phyloP scores from a whole-genome alignment of 2,113 vertebrate species.

The Climacteris rufus region DNA sequence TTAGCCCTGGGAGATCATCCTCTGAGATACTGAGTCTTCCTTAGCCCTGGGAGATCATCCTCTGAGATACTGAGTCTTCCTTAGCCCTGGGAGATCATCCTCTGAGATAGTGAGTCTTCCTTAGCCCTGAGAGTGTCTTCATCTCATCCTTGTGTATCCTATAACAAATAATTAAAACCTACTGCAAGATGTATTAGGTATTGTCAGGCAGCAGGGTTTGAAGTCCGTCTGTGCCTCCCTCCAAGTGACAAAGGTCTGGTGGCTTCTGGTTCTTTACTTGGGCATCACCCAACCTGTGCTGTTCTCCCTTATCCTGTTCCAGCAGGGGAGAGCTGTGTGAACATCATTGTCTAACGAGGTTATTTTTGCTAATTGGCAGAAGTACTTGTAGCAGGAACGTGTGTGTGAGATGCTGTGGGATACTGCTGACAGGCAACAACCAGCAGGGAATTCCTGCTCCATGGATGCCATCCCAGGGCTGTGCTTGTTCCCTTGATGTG shows the following conservation, averaged over 20 bases:
- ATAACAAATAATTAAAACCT: background rate
- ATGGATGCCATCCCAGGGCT: background rate
- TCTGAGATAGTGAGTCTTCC: background rate
- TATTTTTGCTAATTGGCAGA: background rate
- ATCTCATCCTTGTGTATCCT: background rate
- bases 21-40: too few relatives aligned
- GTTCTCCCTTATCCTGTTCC: background rate
- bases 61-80: background rate
- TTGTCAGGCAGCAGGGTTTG: background rate
- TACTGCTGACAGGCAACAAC: background rate
- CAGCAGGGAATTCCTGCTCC: background rate
- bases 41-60: background rate
- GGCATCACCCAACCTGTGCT: background rate
- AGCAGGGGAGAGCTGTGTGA: background rate
- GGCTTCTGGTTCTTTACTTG: background rate
- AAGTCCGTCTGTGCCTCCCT: background rate
- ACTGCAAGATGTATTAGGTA: fast-evolving
- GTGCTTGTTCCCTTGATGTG: background rate
- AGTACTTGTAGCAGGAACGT: background rate
- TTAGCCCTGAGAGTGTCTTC: background rate
- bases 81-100: too few relatives aligned
- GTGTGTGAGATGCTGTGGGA: background rate
- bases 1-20: background rate
- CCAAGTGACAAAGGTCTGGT: background rate
- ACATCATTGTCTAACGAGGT: background rate